These are phyloP conservation scores for Eupithecia dodoneata DNA, from an alignment of 2,888 invertebrate species.

Conservation along the genomic window DNA sequence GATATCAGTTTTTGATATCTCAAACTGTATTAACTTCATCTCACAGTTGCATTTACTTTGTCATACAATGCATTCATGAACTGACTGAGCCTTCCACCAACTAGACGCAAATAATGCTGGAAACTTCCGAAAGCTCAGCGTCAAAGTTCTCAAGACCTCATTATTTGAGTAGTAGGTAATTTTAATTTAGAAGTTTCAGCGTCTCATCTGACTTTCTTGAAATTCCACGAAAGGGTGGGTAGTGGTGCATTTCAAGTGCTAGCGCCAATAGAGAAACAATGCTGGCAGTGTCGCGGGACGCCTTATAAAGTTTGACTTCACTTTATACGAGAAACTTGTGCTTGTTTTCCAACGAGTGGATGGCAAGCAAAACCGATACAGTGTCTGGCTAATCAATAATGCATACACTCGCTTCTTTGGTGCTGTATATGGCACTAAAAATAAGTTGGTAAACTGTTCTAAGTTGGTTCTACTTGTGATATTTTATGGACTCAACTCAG, in stretches of 20 bases:
- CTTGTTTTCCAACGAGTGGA: conserved; percentile 54
- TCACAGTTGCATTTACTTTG: background rate
- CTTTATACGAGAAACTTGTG: conserved; percentile 55
- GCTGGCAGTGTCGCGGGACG: conserved; percentile 62
- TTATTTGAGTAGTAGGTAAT: conserved; percentile 33
- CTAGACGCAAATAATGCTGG: conserved; percentile 11
- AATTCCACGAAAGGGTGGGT: conserved; percentile 45
- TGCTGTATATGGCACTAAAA: conserved; percentile 21
- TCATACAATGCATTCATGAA: conserved; percentile 7
- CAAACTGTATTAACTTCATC: background rate
- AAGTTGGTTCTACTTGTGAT: conserved; percentile 1
- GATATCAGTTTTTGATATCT: background rate
- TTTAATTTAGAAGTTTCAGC: conserved; percentile 52
- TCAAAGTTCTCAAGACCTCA: conserved; percentile 33
- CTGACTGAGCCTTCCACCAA: conserved; percentile 11
- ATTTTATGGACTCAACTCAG: background rate
- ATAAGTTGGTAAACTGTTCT: conserved; percentile 18
- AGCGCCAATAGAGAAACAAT: conserved; percentile 74
- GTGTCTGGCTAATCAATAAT: conserved; percentile 57
- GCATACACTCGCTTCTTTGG: conserved; percentile 36
- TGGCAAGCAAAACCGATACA: conserved; percentile 49
- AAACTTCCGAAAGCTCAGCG: conserved; percentile 12
- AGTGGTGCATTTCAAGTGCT: conserved; percentile 67
- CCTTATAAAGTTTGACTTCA: conserved; percentile 66
- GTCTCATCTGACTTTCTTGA: conserved; percentile 48